Evolutionary conservation across 2,797 vertebrate genomes (phyloP), one percentile per base, ranked within the genome.

Genomic region (Alca torda): DNA sequence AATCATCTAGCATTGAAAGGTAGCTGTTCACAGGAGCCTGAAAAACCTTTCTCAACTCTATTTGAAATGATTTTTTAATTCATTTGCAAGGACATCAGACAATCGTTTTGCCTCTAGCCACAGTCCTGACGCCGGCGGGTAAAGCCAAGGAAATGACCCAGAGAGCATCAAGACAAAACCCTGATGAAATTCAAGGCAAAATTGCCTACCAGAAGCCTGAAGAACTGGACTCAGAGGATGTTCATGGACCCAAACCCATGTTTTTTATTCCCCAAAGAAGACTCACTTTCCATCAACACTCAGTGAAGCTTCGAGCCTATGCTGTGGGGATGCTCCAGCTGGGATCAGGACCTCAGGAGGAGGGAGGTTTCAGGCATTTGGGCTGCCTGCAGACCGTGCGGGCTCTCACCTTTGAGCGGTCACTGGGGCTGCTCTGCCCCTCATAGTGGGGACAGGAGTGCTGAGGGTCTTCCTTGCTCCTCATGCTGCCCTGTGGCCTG

Each of bases 21-120:
- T 13, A 0, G 1, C 56, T 91, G 15, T 57, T 92, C 76, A 60
- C 31, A 61, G 69, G 50, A 94, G 79, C 79, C 82, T 86, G 59
- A 73, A 90, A 89, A 93, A 69, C 63, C 76, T 67, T 88, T 88
- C 67, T 65, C 76, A 93, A 84, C 26, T 57, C 31, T 50, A 81
- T 97, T 96, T 91, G 77, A 95, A 96, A 94, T 76, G 54, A 93
- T 77, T 97, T 95, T 93, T 82, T 35, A 90, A 89, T 93, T 96
- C 28, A 83, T 81, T 93, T 97, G 54, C 67, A 83, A 53, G 65
- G 73, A 84, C 76, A 79, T 67, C 73, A 82, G 77, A 75, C 69
- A 92, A 88, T 84, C 82, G 76, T 39, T 92, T 81, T 92, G 43
- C 65, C 82, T 85, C 59, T 41, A 95, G 54, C 87, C 76, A 81